Evolutionary conservation across 2,113 vertebrate species (phyloP).

Genomic region (Stomatorhinus ivindoensis): DNA sequence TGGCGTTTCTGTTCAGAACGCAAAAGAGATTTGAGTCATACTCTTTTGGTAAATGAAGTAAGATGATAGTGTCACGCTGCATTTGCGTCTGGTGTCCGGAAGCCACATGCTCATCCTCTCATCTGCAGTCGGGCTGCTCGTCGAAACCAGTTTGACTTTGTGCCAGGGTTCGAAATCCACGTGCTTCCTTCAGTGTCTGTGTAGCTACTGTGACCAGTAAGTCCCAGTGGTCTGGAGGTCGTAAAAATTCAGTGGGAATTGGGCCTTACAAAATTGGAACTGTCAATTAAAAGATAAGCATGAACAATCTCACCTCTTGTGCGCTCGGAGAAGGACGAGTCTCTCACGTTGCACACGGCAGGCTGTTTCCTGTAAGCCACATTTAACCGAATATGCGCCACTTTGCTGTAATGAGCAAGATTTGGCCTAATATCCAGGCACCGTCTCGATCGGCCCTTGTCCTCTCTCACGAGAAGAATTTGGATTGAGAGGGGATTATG

Average conservation of each 20-base stretch:
- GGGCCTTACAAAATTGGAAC: not conserved
- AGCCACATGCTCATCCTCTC: not conserved
- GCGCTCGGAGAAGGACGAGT: not conserved
- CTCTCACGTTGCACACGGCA: not conserved
- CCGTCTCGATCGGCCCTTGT: not conserved
- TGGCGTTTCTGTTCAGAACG: not conserved
- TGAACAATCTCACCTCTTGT: not conserved
- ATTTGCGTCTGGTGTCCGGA: slow-evolving; percentile 1
- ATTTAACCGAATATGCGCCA: not conserved
- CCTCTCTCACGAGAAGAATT: not conserved
- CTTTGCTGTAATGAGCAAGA: not conserved
- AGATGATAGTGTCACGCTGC: not conserved
- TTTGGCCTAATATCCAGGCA: not conserved
- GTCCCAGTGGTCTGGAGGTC: not conserved
- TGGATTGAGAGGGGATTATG: slow-evolving; percentile 32
- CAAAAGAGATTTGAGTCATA: not conserved
- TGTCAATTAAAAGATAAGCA: not conserved
- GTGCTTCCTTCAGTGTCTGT: not conserved
- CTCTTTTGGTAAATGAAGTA: not conserved
- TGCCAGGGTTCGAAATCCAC: not conserved
- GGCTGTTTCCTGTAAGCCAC: not conserved
- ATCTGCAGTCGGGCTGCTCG: not conserved
- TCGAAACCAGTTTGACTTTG: not conserved
- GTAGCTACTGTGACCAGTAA: not conserved
- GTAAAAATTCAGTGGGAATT: not conserved